Percentiles rank a stretch among this genome's conserved stretches.
Evolutionary conservation across 2,888 invertebrate genomes (phyloP).

Genomic region (Marasmarcha lunaedactyla): DNA sequence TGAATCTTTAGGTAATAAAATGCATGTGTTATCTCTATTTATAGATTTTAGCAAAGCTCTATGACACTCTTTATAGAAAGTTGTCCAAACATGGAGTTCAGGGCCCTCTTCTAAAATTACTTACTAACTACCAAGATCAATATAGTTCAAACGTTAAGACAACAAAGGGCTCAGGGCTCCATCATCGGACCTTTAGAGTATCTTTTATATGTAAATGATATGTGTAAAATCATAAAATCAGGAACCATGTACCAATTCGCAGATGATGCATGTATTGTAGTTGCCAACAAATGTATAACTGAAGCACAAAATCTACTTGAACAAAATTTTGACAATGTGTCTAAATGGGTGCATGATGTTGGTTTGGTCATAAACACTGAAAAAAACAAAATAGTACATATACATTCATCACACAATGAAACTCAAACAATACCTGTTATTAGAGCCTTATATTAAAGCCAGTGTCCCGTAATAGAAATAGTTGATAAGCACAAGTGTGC

Average conservation of each 20-base stretch:
- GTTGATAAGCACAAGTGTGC: no score
- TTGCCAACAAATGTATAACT: background rate
- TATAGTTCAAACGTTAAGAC: background rate
- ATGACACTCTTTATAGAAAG: conserved; percentile 2
- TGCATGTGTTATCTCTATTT: no score
- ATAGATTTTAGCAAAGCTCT: conserved; percentile 8
- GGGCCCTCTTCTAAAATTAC: conserved; percentile 3
- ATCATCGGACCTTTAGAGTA: no score
- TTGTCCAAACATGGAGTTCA: conserved; percentile 4
- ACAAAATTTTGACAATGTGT: background rate
- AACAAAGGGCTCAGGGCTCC: conserved; percentile 4
- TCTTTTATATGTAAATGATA: no score
- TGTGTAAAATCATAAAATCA: no score
- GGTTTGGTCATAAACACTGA: background rate
- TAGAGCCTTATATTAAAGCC: background rate
- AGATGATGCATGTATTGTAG: no score
- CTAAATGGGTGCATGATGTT: no score
- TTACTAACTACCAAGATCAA: conserved; percentile 1
- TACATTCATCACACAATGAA: no score
- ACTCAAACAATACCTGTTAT: conserved; percentile 1
- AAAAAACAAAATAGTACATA: conserved; percentile 6
- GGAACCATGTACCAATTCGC: conserved; percentile 5
- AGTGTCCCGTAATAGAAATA: background rate
- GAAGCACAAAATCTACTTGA: background rate
- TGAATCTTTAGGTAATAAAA: background rate